Evolutionary conservation across 2,113 vertebrate genomes (phyloP), one percentile per base, ranked within the genome.

Genomic region (Mus pahari): DNA sequence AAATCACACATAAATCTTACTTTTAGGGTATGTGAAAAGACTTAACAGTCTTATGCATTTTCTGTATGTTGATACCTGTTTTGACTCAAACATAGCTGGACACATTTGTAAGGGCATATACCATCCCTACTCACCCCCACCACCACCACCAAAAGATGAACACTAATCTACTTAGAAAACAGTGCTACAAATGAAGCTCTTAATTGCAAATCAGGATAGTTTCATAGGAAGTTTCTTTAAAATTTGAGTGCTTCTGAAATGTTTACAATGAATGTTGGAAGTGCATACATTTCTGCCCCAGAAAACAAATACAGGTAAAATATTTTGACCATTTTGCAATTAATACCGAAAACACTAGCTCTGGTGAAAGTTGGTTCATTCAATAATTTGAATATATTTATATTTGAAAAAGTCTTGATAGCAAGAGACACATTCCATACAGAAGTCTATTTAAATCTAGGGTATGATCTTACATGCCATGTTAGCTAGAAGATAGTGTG

Each of bases 101-200:
- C 31, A 74, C 33, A 95, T 92, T 79, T 88, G 84, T 50, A 94
- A 88, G 74, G 71, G n/a, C 26, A 92, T 19, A 53, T 22, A 64
- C 42, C 36, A 94, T 77, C 36, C 50, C 86, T 88, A 36, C 89
- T 97, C 4, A 92, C 14, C 0, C 33, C 14, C 68, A 33, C 68
- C 19, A 48, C n/a, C n/a, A n/a, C 36, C 2, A 3, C 70, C 31
- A 78, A 8, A 50, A 13, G 16, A 20, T 50, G 60, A 78, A 93
- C 94, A 33, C 86, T 79, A 75, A 28, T 53, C 33, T 86, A 71
- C 50, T 74, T 19, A 96, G 50, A 83, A 93, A 92, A 95, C 64
- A 90, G 71, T 36, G 64, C 39, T 36, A 33, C 31, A 62, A 74
- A 26, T 82, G 82, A 73, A 93, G 53, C 31, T 53, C 48, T 83